Evolutionary conservation across 2,797 vertebrate genomes (phyloP).

Genomic region (Spondyliosoma cantharus): DNA sequence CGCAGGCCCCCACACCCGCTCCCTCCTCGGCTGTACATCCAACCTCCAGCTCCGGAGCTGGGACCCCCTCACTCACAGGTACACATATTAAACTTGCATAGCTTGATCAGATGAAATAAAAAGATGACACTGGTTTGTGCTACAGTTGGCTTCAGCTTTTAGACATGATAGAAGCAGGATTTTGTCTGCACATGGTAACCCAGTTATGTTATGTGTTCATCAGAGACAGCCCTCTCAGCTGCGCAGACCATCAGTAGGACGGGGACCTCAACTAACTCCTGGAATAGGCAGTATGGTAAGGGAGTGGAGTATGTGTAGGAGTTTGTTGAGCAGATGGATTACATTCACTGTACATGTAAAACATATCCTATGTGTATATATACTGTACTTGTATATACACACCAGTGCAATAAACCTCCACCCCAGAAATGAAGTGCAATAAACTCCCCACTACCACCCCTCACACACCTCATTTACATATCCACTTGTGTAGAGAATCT

Average conservation of each 20-base stretch:
- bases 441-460: too few relatives aligned
- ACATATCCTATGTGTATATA: neutral
- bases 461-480: too few relatives aligned
- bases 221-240: slow-evolving; percentile 84
- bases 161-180: neutral
- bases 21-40: slow-evolving; percentile 94
- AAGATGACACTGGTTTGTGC: neutral
- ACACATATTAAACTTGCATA: slow-evolving; percentile 43
- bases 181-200: neutral
- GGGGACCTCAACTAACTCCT: slow-evolving; percentile 94
- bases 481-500: too few relatives aligned
- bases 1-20: slow-evolving; percentile 90
- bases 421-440: too few relatives aligned
- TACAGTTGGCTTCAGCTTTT: neutral
- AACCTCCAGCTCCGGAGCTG: slow-evolving; percentile 92
- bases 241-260: slow-evolving; percentile 91
- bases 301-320: neutral
- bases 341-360: neutral
- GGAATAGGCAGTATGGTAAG: slow-evolving; percentile 94
- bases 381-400: too few relatives aligned
- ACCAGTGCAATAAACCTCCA: too few relatives aligned
- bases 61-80: slow-evolving; percentile 94
- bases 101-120: neutral
- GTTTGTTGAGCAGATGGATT: neutral
- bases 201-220: slow-evolving; percentile 12